Evolutionary conservation across 2,888 invertebrate species (phyloP).

Genomic region (Monochamus alternatus): DNA sequence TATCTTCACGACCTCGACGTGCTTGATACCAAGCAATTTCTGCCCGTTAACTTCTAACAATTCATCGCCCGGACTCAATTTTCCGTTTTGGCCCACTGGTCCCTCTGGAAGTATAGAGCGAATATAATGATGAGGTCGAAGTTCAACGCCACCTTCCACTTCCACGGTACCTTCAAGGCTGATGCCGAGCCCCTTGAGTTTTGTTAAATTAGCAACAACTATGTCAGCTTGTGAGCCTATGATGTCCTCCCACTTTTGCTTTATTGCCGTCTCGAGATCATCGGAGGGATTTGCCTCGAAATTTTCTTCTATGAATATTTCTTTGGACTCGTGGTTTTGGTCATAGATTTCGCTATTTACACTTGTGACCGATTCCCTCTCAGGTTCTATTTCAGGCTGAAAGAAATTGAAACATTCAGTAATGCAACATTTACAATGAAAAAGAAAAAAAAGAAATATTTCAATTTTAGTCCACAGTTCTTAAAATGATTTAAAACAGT

Average conservation of each 20-base stretch:
- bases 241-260: slow-evolving; percentile 85
- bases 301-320: slow-evolving; percentile 70
- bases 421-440: too few relatives aligned
- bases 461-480: too few relatives aligned
- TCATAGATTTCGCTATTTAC: slow-evolving; percentile 84
- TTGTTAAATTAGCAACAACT: slow-evolving; percentile 92
- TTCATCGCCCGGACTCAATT: slow-evolving; percentile 96
- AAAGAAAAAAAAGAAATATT: too few relatives aligned
- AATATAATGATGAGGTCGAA: slow-evolving; percentile 99
- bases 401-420: neutral
- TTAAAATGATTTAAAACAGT: too few relatives aligned
- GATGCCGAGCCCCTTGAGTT: slow-evolving; percentile 93
- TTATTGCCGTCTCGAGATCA: slow-evolving; percentile 78
- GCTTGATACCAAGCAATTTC: slow-evolving; percentile 91
- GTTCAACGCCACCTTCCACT: slow-evolving; percentile 94
- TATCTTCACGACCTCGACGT: slow-evolving; percentile 97
- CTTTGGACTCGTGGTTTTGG: slow-evolving; percentile 67
- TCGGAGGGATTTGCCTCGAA: slow-evolving; percentile 70
- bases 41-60: slow-evolving; percentile 96
- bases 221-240: slow-evolving; percentile 88
- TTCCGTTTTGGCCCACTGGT: slow-evolving; percentile 94
- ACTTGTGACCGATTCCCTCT: slow-evolving; percentile 86
- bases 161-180: slow-evolving; percentile 99
- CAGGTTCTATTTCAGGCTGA: slow-evolving; percentile 79
- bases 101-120: slow-evolving; percentile 96